Evolutionary conservation across 2,797 vertebrate genomes (phyloP), one percentile per base, ranked within the genome.

Genomic region (Chrosomus eos): DNA sequence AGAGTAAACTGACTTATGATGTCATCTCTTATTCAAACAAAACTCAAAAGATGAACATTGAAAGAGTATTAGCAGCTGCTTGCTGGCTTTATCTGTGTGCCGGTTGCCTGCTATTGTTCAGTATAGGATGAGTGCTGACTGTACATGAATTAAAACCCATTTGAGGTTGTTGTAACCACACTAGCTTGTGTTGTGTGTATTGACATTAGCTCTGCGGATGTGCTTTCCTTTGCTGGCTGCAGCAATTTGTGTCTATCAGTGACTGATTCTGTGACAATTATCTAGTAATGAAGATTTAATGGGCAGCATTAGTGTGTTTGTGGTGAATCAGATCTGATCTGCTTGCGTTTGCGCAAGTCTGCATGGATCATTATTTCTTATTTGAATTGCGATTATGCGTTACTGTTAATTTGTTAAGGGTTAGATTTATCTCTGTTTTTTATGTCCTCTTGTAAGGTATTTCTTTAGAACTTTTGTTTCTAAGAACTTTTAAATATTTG

Each of bases 241-340:
- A 93, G 93, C 93, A 94, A 95, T 96, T 95, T 95, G 90, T 94
- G 93, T 94, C 94, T 90, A 94, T 94, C 94, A 95, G 92, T 92
- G 92, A 93, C 91, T 93, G 93, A 95, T 94, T 94, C 93, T 94
- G 91, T 93, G 93, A 93, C 94, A 95, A 94, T 95, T 95, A 95
- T 92, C 89, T 83, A 60, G 87, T 95, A 96, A 96, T 96, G 93
- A 94, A 94, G 94, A 95, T 95, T 95, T 95, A 95, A 96, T 95
- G 82, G 91, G 91, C 28, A 88, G 88, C 91, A 89, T 91, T 91
- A 91, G 74, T 87, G 86, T 89, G 88, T 90, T 88, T 89, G 89
- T 92, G 87, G 89, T 88, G 89, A 89, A 91, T 83, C 86, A 90
- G 89, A 87, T 67, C 73, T 84, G 91, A 91, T 92, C 90, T 89